phyloP scores from a whole-genome alignment of 2,888 invertebrate genomes.

The Idaea biselata region DNA sequence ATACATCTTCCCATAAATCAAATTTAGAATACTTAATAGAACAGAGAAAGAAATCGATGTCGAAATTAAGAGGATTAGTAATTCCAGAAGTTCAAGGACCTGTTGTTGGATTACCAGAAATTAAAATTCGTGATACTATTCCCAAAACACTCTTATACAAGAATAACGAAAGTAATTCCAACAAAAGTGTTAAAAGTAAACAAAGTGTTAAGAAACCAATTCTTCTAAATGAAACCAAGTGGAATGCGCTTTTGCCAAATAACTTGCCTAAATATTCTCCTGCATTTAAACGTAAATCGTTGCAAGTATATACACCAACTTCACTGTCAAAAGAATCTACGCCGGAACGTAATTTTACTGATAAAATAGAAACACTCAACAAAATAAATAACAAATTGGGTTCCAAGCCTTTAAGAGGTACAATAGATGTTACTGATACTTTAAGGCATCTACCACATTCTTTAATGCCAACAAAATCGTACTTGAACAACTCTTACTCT shows the following conservation, averaged over 20 bases:
- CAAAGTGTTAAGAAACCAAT: constrained; percentile 50
- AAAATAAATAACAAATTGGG: constrained; percentile 49
- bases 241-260: constrained; percentile 68
- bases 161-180: constrained; percentile 24
- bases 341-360: constrained; percentile 65
- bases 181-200: constrained; percentile 52
- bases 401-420: constrained; percentile 46
- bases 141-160: constrained; percentile 69
- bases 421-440: constrained; percentile 50
- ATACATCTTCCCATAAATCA: constrained; percentile 75
- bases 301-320: constrained; percentile 82
- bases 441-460: constrained; percentile 40
- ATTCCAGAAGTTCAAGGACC: constrained; percentile 88
- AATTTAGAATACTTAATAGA: constrained; percentile 89
- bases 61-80: constrained; percentile 92
- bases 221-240: constrained; percentile 62
- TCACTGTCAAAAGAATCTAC: constrained; percentile 72
- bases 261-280: constrained; percentile 90
- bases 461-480: constrained; percentile 39
- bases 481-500: constrained; percentile 36
- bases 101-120: constrained; percentile 89
- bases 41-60: constrained; percentile 89
- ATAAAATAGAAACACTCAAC: constrained; percentile 51
- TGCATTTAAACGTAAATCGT: constrained; percentile 88
- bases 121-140: constrained; percentile 85